Evolutionary conservation across 2,888 invertebrate genomes (phyloP).

Genomic region (Spatulosminthurus flaviceps): DNA sequence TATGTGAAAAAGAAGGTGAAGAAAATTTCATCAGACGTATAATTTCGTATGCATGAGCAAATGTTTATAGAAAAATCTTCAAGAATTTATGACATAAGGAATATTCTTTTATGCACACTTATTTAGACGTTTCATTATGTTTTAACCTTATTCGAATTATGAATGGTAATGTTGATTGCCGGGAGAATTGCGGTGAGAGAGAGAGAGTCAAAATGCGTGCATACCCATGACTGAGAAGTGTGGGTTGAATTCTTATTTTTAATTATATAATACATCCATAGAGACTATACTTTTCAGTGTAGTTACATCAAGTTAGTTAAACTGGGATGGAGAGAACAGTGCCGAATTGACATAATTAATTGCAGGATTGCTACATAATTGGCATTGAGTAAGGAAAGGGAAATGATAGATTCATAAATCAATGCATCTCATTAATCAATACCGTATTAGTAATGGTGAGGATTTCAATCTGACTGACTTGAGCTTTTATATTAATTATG

Average conservation of each 20-base stretch:
- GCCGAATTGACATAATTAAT: constrained; percentile 30
- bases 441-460: constrained; percentile 5
- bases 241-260: neutral
- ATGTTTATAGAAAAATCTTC: neutral
- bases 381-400: constrained; percentile 24
- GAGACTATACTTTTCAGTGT: too few species aligned
- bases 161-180: constrained; percentile 4
- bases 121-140: neutral
- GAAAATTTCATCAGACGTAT: neutral
- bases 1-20: neutral
- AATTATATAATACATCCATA: neutral
- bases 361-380: constrained; percentile 21
- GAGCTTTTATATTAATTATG: constrained; percentile 18
- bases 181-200: neutral
- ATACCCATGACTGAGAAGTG: neutral
- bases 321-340: constrained; percentile 15
- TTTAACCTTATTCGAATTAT: neutral
- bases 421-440: constrained; percentile 29
- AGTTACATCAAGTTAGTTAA: neutral
- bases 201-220: neutral
- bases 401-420: constrained; percentile 21
- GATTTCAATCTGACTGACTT: neutral
- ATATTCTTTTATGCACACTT: neutral
- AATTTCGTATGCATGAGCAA: neutral
- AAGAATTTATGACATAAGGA: neutral